Conservation (phyloP, 2,888 invertebrate genomes). For the Drosophila trichaetosa region DNA sequence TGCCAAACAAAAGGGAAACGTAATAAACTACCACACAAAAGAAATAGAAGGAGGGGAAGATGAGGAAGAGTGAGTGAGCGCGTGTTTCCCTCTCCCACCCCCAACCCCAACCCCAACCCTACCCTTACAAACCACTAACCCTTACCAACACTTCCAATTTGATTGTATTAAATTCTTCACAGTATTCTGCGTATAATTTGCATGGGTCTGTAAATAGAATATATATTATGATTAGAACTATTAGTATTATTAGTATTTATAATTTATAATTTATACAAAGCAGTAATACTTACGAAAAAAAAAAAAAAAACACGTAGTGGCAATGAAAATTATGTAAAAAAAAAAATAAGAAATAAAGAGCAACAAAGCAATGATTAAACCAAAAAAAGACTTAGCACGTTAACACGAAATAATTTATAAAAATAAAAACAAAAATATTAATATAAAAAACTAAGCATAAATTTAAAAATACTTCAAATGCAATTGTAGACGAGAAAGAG, state of each 20-base stretch:
- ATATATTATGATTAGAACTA: slow-evolving; percentile 18
- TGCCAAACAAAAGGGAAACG: slow-evolving; percentile 66
- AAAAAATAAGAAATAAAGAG: slow-evolving; percentile 57
- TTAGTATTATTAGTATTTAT: slow-evolving; percentile 28
- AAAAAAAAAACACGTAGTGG: slow-evolving; percentile 47
- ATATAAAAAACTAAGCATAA: slow-evolving; percentile 11
- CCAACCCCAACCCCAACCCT: slow-evolving; percentile 5
- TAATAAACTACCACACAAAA: slow-evolving; percentile 60
- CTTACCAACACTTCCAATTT: neutral
- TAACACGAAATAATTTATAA: slow-evolving; percentile 67
- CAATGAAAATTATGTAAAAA: slow-evolving; percentile 57
- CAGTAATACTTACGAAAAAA: slow-evolving; percentile 37
- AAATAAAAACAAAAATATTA: slow-evolving; percentile 7
- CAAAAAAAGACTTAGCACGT: slow-evolving; percentile 76
- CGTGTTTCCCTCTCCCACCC: slow-evolving; percentile 11
- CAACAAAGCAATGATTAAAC: slow-evolving; percentile 62
- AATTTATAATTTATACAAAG: slow-evolving; percentile 41
- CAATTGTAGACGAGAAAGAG: slow-evolving; percentile 39
- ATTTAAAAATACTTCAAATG: slow-evolving; percentile 20
- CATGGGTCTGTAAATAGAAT: slow-evolving; percentile 53
- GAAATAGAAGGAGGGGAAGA: neutral
- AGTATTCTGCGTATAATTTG: slow-evolving; percentile 52
- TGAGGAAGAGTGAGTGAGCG: slow-evolving; percentile 20
- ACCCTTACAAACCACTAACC: neutral
- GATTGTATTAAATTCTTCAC: slow-evolving; percentile 49